Evolutionary conservation across 1,140 invertebrate genomes (phyloP), one percentile per base, ranked within the genome.

Genomic region (Danaus plexippus): DNA sequence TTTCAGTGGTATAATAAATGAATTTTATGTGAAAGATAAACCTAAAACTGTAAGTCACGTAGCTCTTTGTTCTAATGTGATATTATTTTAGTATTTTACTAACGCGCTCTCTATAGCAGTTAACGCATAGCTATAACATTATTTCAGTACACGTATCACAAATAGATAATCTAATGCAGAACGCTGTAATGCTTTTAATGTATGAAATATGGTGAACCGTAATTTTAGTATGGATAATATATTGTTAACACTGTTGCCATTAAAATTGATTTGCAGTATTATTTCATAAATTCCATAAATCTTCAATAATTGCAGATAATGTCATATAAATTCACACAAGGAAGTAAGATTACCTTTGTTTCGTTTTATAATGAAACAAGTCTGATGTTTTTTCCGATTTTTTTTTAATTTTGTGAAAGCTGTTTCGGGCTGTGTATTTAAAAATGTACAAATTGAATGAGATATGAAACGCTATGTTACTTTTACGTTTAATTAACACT

Each of bases 131-230:
- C 69, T 61, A 73, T 77, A 73, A 76, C 67, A 80, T 85, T 80
- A 85, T 85, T 82, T 77, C 78, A 75, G 69, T 56, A 75, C 82
- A 83, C 80, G 80, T 80, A 80, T 80, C 73, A 64, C 65, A 48
- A 61, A 61, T 64, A 73, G 71, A 77, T 81, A 83, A 85, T 81
- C 78, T 80, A 81, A 78, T 78, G 75, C 73, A 79, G 71, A 71
- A 72, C 74, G 74, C 71, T 80, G 77, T 77, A 71, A 77, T 68
- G 77, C 77, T 77, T 80, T 84, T 80, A 81, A 79, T 77, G 72
- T 76, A 71, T 74, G 61, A 67, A 72, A 75, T 68, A 70, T 67
- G 59, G 47, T 56, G 61, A 65, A 62, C 22, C 22, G 22, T 32
- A 32, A 32, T 32, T 32, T 32, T 32, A 32, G 22, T 32, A 32